A percentile compares a stretch with the other conserved stretches of the same genome.
Conservation (phyloP, 2,797 vertebrate species). For the Discoglossus pictus region DNA sequence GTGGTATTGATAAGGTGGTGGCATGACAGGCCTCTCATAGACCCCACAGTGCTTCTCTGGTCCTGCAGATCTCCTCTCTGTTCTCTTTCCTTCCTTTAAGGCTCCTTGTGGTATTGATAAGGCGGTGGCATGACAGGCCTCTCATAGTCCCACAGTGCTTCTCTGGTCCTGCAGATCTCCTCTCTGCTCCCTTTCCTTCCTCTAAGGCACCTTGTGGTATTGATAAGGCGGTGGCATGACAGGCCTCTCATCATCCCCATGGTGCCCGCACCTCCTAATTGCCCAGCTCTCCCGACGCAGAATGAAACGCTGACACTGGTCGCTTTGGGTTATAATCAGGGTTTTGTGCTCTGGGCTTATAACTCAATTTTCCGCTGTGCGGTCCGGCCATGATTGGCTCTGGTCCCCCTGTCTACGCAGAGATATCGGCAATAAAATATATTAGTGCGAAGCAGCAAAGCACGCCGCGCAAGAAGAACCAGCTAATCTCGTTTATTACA, state of each 20-base stretch:
- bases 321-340: conserved; percentile 57
- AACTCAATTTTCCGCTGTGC: conserved; percentile 20
- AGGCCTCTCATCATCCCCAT: conserved; percentile 43
- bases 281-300: conserved; percentile 37
- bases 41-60: no score
- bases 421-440: conserved; percentile 32
- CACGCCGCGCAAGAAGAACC: not conserved
- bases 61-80: no score
- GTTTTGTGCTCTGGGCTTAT: conserved; percentile 51
- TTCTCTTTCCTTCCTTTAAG: no score
- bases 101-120: no score
- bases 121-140: no score
- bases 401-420: conserved; percentile 44
- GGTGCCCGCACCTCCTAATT: conserved; percentile 62
- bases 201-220: conserved; percentile 18
- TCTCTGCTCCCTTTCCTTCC: conserved; percentile 32
- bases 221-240: conserved; percentile 23
- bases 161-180: no score
- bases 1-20: no score
- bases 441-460: conserved; percentile 33
- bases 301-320: conserved; percentile 51
- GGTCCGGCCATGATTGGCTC: conserved; percentile 43
- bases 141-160: no score
- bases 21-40: no score
- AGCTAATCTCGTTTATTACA: conserved; percentile 47